phyloP scores from a whole-genome alignment of 2,888 invertebrate genomes.

The Abscondita cerata region DNA sequence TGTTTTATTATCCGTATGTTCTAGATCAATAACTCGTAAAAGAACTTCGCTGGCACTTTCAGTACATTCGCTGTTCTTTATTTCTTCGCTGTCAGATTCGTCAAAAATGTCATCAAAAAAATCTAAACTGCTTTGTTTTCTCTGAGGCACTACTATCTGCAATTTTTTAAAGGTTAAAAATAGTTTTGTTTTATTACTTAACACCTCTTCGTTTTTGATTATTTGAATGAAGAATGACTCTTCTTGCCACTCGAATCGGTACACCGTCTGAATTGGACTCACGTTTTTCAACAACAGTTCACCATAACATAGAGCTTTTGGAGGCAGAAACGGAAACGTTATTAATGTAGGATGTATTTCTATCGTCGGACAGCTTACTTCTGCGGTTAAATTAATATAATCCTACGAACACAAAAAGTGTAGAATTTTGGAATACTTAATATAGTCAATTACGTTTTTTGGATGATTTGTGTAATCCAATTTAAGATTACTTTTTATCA shows the following conservation, averaged over 20 bases:
- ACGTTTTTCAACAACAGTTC: constrained; percentile 62
- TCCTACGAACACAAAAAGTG: constrained; percentile 61
- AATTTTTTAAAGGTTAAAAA: too few relatives aligned
- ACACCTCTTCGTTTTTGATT: too few relatives aligned
- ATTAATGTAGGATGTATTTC: constrained; percentile 63
- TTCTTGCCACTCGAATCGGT: constrained; percentile 48
- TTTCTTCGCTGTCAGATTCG: not conserved
- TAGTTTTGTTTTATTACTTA: too few relatives aligned
- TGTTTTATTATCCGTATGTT: not conserved
- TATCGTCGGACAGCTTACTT: constrained; percentile 74
- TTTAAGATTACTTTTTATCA: constrained; percentile 45
- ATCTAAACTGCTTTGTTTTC: too few relatives aligned
- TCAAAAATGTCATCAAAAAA: too few relatives aligned
- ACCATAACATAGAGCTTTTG: constrained; percentile 58
- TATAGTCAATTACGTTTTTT: constrained; percentile 49
- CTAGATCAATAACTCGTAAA: not conserved
- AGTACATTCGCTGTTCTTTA: not conserved
- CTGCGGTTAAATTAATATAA: constrained; percentile 66
- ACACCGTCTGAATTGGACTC: constrained; percentile 62
- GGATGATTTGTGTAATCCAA: constrained; percentile 57
- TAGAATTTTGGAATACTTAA: not conserved
- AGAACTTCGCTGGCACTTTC: not conserved
- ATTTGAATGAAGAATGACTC: constrained; percentile 21
- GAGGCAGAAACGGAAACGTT: constrained; percentile 68
- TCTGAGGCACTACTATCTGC: too few relatives aligned